Evolutionary conservation across 1,140 invertebrate genomes (phyloP), one percentile per base, ranked within the genome.

Genomic region (Teleogryllus occipitalis): DNA sequence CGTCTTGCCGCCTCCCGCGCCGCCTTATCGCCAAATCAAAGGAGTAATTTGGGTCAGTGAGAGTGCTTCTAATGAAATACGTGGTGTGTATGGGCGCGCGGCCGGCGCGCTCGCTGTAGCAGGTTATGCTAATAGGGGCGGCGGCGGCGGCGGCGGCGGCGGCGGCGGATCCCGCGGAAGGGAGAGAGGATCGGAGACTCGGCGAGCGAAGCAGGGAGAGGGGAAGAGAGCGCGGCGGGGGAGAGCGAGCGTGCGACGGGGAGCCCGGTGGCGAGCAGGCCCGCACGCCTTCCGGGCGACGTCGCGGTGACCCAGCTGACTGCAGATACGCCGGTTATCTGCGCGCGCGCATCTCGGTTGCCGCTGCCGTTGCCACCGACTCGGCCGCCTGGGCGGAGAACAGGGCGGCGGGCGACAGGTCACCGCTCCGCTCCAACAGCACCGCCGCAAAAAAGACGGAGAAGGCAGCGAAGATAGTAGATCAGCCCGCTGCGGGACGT

Each of bases 11-110:
- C 54, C 54, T 14, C 10, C 54, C 10, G 10, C 54, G 54, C 10
- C 18, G 54, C 54, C 54, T 65, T 65, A 65, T 65, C 54, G 54
- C 54, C 10, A 7, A 18, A 65, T 65, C 54, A 18, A 39, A 18
- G 54, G 54, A 65, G 54, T 65, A 65, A 65, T 65, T 65, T 65
- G 54, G 54, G 54, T 65, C 54, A 65, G 54, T 65, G 54, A 65
- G 54, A 65, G 54, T 65, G 54, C 54, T 65, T 65, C 54, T 65
- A 65, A 65, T 65, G 54, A 65, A 65, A 65, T 65, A 65, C 18
- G 54, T 18, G 54, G 54, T 65, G 54, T 14, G 54, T 65, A 18
- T 18, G 54, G 18, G 54, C 54, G 54, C 54, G 54, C 54, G 54
- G 54, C 54, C 18, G 54, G 54, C 54, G 54, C 18, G 54, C 54